These are phyloP conservation scores for Haliclona indistincta DNA, from an alignment of 37 sponge, comb jelly and placozoan species.

Conservation along the genomic window DNA sequence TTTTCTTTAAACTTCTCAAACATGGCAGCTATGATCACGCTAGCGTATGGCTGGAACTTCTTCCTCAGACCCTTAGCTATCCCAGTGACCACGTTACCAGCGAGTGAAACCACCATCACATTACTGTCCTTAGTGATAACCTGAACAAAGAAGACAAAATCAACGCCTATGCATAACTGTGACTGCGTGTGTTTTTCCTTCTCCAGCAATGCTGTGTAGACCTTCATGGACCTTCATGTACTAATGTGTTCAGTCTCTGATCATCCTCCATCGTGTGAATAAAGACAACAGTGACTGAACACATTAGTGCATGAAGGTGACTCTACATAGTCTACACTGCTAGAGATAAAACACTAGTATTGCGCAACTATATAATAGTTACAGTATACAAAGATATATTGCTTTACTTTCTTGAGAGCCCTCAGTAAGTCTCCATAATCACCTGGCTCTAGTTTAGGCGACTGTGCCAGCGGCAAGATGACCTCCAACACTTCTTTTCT, in stretches of 20 bases:
- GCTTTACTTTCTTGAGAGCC: conserved; percentile 66
- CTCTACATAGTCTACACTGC: no score
- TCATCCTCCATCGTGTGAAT: no score
- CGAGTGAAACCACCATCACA: conserved; percentile 85
- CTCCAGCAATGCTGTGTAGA: no score
- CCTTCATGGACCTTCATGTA: no score
- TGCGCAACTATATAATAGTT: background rate
- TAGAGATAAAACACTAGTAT: background rate
- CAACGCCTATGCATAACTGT: no score
- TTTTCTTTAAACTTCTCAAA: conserved; percentile 97
- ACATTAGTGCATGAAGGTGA: no score
- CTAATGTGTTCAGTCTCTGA: no score
- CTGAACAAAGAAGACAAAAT: no score
- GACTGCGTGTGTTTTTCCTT: no score
- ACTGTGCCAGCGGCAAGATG: conserved; percentile 62
- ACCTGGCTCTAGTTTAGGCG: conserved; percentile 71
- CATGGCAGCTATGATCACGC: conserved; percentile 51
- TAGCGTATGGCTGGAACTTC: conserved; percentile 44
- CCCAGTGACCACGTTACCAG: conserved; percentile 81
- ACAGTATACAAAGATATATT: conserved; percentile 6
- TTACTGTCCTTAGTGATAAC: conserved; percentile 93
- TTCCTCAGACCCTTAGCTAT: conserved; percentile 87
- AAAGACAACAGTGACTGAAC: no score
- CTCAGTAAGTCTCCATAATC: conserved; percentile 81
- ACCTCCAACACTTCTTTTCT: conserved; percentile 87